Percentiles rank a stretch among this genome's conserved stretches.
These are phyloP conservation scores for Dinomys branickii DNA, from an alignment of 2,113 vertebrate species.

Conservation along the genomic window DNA sequence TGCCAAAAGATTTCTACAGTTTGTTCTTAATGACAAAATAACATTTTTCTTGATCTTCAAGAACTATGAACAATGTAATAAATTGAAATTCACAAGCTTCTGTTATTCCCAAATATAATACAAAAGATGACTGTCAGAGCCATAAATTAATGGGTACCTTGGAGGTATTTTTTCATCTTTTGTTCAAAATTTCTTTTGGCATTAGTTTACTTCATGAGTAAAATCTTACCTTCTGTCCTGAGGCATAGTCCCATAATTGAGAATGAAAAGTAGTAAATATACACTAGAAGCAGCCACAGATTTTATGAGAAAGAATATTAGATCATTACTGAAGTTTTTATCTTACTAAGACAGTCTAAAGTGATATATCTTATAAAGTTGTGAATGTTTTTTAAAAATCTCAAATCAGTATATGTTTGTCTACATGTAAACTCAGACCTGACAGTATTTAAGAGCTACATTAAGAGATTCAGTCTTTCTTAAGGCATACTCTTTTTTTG, in stretches of 20 bases:
- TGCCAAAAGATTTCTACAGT: slow-evolving; percentile 14
- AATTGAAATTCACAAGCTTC: slow-evolving; percentile 42
- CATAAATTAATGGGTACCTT: not conserved
- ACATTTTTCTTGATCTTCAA: slow-evolving; percentile 21
- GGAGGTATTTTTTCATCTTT: slow-evolving; percentile 19
- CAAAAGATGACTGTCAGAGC: slow-evolving; percentile 55
- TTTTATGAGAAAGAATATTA: slow-evolving; percentile 43
- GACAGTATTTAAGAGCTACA: slow-evolving; percentile 8
- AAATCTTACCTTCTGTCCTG: slow-evolving; percentile 48
- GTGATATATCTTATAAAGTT: not conserved
- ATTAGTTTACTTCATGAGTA: slow-evolving; percentile 47
- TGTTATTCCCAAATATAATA: slow-evolving; percentile 11
- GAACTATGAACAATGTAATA: slow-evolving; percentile 51
- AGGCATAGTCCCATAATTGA: slow-evolving; percentile 51
- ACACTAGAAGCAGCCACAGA: not conserved
- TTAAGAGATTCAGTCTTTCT: slow-evolving; percentile 18
- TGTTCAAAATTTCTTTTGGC: slow-evolving; percentile 57
- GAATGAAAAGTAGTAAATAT: slow-evolving; percentile 66
- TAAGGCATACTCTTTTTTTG: not conserved
- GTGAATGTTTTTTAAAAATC: not conserved
- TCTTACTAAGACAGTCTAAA: slow-evolving; percentile 41
- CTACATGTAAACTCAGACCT: slow-evolving; percentile 28
- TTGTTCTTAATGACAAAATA: slow-evolving; percentile 44
- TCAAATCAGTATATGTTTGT: slow-evolving; percentile 13
- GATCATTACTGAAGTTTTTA: not conserved